These are phyloP conservation scores for Sialis fuliginosa DNA, from an alignment of 2,888 invertebrate species.

Conservation along the genomic window DNA sequence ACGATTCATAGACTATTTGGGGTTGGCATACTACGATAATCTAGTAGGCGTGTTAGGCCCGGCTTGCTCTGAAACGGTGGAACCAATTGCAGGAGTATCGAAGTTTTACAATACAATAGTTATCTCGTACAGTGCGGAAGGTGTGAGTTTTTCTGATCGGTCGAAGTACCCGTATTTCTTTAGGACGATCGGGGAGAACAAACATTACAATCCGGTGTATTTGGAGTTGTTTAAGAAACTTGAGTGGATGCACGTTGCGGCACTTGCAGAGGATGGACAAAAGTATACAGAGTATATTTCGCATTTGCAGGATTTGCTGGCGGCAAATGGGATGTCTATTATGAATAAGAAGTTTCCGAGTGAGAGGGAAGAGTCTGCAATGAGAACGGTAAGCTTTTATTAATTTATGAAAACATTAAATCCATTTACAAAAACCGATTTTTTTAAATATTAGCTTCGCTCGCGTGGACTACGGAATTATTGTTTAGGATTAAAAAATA, in stretches of 20 bases:
- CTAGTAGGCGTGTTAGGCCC: conserved; percentile 60
- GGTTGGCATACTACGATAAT: conserved; percentile 31
- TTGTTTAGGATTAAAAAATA: too few relatives aligned
- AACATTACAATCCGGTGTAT: conserved; percentile 50
- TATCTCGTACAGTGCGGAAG: conserved; percentile 65
- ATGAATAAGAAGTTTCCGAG: conserved; percentile 52
- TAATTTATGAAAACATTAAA: neutral
- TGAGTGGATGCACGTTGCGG: conserved; percentile 54
- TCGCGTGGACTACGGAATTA: too few relatives aligned
- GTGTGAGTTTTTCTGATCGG: conserved; percentile 49
- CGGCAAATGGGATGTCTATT: conserved; percentile 41
- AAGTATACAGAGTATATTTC: conserved; percentile 63
- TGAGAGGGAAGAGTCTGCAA: conserved; percentile 27
- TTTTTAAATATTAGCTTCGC: neutral
- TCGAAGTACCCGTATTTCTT: conserved; percentile 60
- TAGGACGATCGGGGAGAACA: conserved; percentile 61
- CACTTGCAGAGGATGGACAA: conserved; percentile 62
- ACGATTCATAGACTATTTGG: conserved; percentile 51
- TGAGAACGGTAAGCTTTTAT: conserved; percentile 33
- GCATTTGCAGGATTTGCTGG: conserved; percentile 45
- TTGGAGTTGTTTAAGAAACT: conserved; percentile 36
- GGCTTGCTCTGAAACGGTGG: conserved; percentile 65
- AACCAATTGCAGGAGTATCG: conserved; percentile 59
- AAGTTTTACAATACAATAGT: conserved; percentile 53
- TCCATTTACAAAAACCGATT: conserved; percentile 1